These are phyloP conservation scores for Caenorhabditis brenneri DNA, from an alignment of 1,140 invertebrate species.

Conservation along the genomic window DNA sequence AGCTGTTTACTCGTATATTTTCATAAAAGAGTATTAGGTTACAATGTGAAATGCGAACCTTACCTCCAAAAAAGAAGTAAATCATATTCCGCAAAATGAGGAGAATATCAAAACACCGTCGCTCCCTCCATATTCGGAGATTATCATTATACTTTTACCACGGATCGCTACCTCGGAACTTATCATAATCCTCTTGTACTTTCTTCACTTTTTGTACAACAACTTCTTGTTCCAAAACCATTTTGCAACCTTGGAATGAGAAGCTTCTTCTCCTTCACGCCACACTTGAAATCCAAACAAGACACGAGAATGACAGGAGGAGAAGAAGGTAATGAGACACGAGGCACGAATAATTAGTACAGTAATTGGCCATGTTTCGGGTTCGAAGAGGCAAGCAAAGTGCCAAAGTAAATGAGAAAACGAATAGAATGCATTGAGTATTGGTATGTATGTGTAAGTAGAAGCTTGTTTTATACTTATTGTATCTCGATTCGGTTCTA, in stretches of 20 bases:
- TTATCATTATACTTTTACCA: neutral
- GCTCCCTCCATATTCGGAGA: neutral
- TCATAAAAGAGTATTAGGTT: neutral
- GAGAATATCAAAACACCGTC: neutral
- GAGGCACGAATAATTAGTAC: constrained; percentile 32
- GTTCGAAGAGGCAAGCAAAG: neutral
- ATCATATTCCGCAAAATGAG: neutral
- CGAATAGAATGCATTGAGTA: neutral
- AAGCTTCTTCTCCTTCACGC: neutral
- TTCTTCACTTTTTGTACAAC: neutral
- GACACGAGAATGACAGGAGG: neutral
- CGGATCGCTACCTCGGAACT: neutral
- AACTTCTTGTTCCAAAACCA: neutral
- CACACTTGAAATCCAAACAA: constrained; percentile 3
- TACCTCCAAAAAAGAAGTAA: neutral
- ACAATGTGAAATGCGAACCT: constrained; percentile 1
- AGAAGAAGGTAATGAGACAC: constrained; percentile 20
- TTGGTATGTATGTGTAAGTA: neutral
- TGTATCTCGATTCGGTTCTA: neutral
- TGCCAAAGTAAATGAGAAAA: constrained; percentile 33
- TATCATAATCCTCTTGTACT: constrained; percentile 4
- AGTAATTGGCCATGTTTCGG: constrained; percentile 36
- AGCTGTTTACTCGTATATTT: neutral
- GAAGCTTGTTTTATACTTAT: neutral
- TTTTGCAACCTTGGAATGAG: neutral